Evolutionary conservation across 2,888 invertebrate genomes (phyloP).

Genomic region (Euphydryas editha): DNA sequence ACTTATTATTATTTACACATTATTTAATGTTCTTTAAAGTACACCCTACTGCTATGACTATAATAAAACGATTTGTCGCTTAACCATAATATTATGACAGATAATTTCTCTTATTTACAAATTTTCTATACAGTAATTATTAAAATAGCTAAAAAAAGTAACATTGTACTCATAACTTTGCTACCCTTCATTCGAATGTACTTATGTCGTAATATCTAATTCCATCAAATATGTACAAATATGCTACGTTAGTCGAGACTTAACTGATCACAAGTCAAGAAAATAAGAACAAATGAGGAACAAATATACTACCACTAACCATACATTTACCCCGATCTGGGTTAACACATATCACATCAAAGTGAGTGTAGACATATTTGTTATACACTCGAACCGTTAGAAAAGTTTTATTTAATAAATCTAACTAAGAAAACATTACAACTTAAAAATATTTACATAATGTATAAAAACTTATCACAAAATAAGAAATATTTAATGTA

Average conservation of each 20-base stretch:
- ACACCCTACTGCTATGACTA: conserved; percentile 80
- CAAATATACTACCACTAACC: conserved; percentile 77
- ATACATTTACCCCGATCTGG: conserved; percentile 57
- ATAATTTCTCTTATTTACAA: conserved; percentile 83
- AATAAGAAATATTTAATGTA: conserved; percentile 65
- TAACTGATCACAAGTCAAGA: conserved; percentile 76
- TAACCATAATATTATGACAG: conserved; percentile 82
- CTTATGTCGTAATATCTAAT: conserved; percentile 65
- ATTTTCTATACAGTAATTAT: conserved; percentile 78
- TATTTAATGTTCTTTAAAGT: conserved; percentile 72
- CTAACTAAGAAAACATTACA: conserved; percentile 56
- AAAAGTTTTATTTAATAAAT: conserved; percentile 56
- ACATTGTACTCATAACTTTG: conserved; percentile 80
- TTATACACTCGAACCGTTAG: conserved; percentile 69
- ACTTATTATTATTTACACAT: conserved; percentile 72
- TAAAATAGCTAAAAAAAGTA: conserved; percentile 74
- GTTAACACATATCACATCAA: conserved; percentile 73
- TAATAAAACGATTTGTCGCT: conserved; percentile 81
- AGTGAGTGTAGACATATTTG: conserved; percentile 53
- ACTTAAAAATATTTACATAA: conserved; percentile 76
- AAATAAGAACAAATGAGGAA: conserved; percentile 77
- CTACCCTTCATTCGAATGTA: conserved; percentile 76
- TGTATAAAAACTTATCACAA: conserved; percentile 74
- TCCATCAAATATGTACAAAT: conserved; percentile 69
- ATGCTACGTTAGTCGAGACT: conserved; percentile 78